A percentile compares a stretch with the other conserved stretches of the same genome.
phyloP scores from a whole-genome alignment of 2,797 vertebrate genomes.

The Avahi laniger region DNA sequence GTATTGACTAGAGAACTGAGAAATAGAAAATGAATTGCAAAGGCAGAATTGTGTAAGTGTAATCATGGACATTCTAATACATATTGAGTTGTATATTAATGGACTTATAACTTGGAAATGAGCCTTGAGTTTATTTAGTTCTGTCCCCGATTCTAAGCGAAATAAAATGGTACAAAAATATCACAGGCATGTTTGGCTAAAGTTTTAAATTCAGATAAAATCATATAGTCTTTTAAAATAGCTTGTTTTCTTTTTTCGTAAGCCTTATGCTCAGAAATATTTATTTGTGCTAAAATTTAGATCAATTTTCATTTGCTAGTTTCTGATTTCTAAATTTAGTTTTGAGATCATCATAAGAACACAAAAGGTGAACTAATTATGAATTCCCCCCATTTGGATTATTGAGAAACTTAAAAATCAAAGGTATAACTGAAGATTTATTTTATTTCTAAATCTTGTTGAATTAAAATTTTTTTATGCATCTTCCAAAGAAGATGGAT shows the following conservation, averaged over 20 bases:
- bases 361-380: background rate
- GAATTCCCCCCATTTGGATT: background rate
- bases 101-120: background rate
- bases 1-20: background rate
- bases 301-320: background rate
- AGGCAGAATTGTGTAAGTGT: background rate
- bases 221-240: background rate
- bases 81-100: background rate
- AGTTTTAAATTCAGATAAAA: conserved; percentile 1
- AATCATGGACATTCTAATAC: background rate
- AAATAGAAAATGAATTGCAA: background rate
- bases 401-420: background rate
- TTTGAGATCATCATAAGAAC: background rate
- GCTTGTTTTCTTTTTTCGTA: background rate
- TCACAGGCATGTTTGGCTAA: background rate
- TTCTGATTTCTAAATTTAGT: conserved; percentile 19
- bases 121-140: background rate
- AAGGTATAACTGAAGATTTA: background rate
- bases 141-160: background rate
- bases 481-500: background rate
- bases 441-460: conserved; percentile 1
- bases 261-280: background rate
- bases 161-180: background rate
- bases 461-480: background rate
- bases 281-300: conserved; percentile 15